A percentile compares a stretch with the other conserved stretches of the same genome.
Evolutionary conservation across 2,888 invertebrate species (phyloP).

Genomic region (Drosophila leonis): DNA sequence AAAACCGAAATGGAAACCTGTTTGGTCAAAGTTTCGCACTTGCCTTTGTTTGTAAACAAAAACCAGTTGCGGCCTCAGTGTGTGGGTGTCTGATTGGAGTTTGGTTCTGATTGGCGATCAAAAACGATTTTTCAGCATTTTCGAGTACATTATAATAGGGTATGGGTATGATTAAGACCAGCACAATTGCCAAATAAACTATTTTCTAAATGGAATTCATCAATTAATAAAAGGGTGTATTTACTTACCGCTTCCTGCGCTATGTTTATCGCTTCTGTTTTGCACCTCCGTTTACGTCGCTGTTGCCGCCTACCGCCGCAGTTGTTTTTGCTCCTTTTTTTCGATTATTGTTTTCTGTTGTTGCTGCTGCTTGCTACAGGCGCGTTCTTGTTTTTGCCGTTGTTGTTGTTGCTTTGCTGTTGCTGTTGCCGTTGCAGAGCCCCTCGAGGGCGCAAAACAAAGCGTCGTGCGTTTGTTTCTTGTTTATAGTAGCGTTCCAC

Average conservation of each 20-base stretch:
- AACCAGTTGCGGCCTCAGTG: constrained; percentile 63
- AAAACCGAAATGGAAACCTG: constrained; percentile 47
- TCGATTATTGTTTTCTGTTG: neutral
- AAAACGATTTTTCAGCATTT: neutral
- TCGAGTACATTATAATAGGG: constrained; percentile 6
- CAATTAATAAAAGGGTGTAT: neutral
- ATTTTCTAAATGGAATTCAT: constrained; percentile 14
- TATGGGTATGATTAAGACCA: constrained; percentile 1
- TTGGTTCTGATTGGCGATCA: constrained; percentile 6
- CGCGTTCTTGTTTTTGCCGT: neutral
- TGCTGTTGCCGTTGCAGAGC: constrained; percentile 15
- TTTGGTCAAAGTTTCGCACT: constrained; percentile 53
- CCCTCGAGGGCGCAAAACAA: constrained; percentile 37
- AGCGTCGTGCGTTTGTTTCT: constrained; percentile 44
- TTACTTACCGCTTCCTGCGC: constrained; percentile 77
- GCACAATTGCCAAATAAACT: neutral
- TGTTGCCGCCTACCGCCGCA: constrained; percentile 3
- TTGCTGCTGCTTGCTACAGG: constrained; percentile 1
- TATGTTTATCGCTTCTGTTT: constrained; percentile 42
- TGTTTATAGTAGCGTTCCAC: constrained; percentile 20
- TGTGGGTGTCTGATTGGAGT: constrained; percentile 30
- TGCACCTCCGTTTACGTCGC: constrained; percentile 12
- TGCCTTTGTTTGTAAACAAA: constrained; percentile 74
- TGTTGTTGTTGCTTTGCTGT: constrained; percentile 7
- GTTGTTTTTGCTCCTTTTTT: constrained; percentile 1